phyloP scores from a whole-genome alignment of 2,113 vertebrate genomes.

The Ivindomyrus marchei region DNA sequence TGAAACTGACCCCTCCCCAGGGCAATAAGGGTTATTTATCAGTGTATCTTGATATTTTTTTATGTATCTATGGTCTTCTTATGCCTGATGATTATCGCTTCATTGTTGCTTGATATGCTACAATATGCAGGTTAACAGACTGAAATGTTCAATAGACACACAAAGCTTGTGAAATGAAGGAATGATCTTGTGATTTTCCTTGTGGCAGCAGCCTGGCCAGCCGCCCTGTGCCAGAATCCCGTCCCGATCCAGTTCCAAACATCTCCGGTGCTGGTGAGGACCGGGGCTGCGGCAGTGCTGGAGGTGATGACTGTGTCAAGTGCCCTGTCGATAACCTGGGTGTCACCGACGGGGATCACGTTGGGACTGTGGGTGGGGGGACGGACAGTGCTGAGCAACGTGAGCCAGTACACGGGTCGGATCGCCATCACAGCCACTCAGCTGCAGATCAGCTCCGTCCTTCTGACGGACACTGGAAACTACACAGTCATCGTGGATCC shows the following conservation, averaged over 20 bases:
- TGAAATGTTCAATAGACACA: neutral
- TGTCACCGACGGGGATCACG: conserved; percentile 17
- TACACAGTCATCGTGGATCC: conserved; percentile 55
- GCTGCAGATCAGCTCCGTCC: conserved; percentile 46
- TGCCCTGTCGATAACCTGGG: conserved; percentile 47
- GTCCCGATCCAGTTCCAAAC: conserved; percentile 50
- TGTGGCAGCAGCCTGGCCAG: conserved; percentile 30
- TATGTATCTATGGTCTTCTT: neutral
- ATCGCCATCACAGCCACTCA: conserved; percentile 49
- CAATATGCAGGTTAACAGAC: neutral
- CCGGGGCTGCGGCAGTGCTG: conserved; percentile 37
- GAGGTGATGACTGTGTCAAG: conserved; percentile 38
- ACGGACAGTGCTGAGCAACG: neutral
- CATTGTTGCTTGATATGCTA: neutral
- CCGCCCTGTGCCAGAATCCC: conserved; percentile 40
- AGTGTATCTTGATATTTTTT: neutral
- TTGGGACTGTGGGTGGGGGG: conserved; percentile 42
- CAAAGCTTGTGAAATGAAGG: neutral
- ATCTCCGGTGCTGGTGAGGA: conserved; percentile 42
- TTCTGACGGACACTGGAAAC: conserved; percentile 47
- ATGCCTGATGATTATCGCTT: neutral
- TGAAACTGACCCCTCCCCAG: neutral
- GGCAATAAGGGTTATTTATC: neutral
- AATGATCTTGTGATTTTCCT: neutral
- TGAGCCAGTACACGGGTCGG: conserved; percentile 50